Evolutionary conservation across 2,888 invertebrate species (phyloP).

Genomic region (Zhengitettix transpicula): DNA sequence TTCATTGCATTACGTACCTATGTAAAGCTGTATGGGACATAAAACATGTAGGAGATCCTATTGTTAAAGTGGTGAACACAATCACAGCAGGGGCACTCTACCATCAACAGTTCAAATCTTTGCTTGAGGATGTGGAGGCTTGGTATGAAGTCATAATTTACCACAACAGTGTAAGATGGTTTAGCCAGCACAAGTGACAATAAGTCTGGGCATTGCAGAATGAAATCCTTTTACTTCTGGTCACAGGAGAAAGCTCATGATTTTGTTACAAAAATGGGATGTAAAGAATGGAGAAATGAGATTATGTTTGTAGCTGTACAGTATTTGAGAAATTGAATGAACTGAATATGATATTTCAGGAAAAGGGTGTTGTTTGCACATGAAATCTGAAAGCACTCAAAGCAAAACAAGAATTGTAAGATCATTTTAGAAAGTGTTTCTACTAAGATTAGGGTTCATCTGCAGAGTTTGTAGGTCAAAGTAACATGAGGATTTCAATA

Average conservation of each 20-base stretch:
- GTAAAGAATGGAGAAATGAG: background rate
- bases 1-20: background rate
- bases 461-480: no score
- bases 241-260: background rate
- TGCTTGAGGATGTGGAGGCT: background rate
- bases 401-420: no score
- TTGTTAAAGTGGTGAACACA: background rate
- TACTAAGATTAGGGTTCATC: no score
- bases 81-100: background rate
- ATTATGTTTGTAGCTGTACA: background rate
- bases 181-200: background rate
- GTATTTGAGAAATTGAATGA: background rate
- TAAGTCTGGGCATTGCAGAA: no score
- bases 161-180: background rate
- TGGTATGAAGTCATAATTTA: background rate
- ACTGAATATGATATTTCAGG: background rate
- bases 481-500: no score
- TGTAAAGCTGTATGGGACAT: background rate
- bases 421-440: no score
- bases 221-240: no score
- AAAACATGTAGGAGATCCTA: background rate
- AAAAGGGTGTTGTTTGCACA: background rate
- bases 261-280: background rate
- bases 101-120: background rate
- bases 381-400: background rate